phyloP scores from a whole-genome alignment of 2,888 invertebrate genomes.

The Euclidia mi region DNA sequence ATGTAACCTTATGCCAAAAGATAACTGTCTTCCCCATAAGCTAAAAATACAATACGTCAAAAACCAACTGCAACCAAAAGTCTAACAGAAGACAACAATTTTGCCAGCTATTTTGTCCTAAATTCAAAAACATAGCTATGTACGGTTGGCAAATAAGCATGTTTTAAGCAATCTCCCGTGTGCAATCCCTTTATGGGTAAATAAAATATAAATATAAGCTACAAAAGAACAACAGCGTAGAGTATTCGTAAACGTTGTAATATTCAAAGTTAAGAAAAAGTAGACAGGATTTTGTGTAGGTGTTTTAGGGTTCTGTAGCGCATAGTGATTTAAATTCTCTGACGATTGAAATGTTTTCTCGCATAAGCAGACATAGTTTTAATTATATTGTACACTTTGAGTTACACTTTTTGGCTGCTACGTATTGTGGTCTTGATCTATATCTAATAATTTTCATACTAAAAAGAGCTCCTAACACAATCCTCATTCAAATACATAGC shows the following conservation, averaged over 20 bases:
- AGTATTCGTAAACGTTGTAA: constrained; percentile 47
- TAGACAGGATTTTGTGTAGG: constrained; percentile 20
- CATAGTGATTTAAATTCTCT: too few relatives aligned
- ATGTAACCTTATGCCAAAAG: too few relatives aligned
- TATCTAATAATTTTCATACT: too few relatives aligned
- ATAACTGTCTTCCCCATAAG: too few relatives aligned
- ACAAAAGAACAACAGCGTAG: constrained; percentile 36
- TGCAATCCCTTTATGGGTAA: constrained; percentile 48
- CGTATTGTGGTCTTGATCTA: too few relatives aligned
- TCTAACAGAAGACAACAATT: neutral
- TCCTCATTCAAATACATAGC: too few relatives aligned
- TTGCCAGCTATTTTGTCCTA: constrained; percentile 18
- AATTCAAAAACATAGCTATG: constrained; percentile 26
- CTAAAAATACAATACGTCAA: neutral
- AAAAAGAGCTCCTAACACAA: too few relatives aligned
- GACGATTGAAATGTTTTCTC: too few relatives aligned
- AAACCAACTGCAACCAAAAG: neutral
- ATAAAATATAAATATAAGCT: constrained; percentile 50
- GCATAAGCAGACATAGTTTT: too few relatives aligned
- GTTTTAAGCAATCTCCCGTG: constrained; percentile 37
- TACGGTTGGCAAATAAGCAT: constrained; percentile 44
- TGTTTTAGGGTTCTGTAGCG: constrained; percentile 27
- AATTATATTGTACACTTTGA: too few relatives aligned
- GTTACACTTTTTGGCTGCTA: too few relatives aligned
- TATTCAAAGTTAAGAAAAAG: constrained; percentile 42